Conservation (phyloP, 2,888 invertebrate genomes). For the Horisme vitalbata region DNA sequence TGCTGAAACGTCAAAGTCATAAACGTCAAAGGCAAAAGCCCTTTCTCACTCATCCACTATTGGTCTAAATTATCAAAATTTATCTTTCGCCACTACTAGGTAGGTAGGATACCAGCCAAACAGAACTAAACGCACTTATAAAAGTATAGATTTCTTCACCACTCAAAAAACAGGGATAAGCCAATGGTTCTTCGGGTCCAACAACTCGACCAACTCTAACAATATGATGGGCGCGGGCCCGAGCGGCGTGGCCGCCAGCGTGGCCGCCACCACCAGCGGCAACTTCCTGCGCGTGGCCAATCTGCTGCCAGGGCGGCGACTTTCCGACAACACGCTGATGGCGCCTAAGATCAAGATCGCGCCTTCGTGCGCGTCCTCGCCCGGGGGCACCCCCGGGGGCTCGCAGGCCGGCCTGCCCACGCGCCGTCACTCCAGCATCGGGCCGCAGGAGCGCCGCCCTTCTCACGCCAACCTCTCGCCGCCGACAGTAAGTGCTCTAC, state of each 20-base stretch:
- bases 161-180: constrained; percentile 76
- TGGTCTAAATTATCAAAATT: constrained; percentile 20
- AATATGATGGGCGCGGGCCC: constrained; percentile 58
- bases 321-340: constrained; percentile 96
- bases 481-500: constrained; percentile 88
- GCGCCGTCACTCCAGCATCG: constrained; percentile 95
- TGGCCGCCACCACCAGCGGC: constrained; percentile 40
- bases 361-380: constrained; percentile 93
- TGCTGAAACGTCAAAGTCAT: no score
- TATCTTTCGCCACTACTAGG: constrained; percentile 16
- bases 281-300: constrained; percentile 93
- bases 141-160: constrained; percentile 10
- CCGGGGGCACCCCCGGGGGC: constrained; percentile 87
- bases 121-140: constrained; percentile 9
- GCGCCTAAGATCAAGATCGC: constrained; percentile 94
- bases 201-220: constrained; percentile 86
- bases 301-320: constrained; percentile 92
- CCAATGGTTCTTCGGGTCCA: constrained; percentile 93
- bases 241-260: neutral
- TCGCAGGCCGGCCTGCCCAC: constrained; percentile 89
- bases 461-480: constrained; percentile 93
- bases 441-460: constrained; percentile 93
- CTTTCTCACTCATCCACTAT: neutral
- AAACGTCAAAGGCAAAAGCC: no score
- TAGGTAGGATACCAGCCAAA: constrained; percentile 5